These are phyloP conservation scores for Dendrophyllia cribrosa DNA, from an alignment of 64 coral and sea anemone genomes.

Conservation along the genomic window DNA sequence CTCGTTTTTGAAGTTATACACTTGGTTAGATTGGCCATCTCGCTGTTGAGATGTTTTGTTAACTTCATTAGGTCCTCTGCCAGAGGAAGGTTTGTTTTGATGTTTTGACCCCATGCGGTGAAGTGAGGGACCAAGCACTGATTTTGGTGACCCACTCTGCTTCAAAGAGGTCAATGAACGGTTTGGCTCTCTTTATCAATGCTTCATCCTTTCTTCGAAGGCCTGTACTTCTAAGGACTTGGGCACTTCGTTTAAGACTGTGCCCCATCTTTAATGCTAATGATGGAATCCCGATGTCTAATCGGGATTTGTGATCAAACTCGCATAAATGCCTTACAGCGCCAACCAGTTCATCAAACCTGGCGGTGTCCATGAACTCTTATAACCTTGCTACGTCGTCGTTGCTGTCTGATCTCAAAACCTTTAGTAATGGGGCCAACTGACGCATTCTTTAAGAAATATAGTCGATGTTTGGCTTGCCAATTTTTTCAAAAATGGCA, in stretches of 20 bases:
- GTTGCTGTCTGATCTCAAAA: not conserved
- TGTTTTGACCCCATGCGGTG: too few species aligned
- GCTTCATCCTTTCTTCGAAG: conserved; percentile 11
- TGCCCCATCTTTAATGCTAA: conserved; percentile 42
- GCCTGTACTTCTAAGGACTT: not conserved
- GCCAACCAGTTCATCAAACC: not conserved
- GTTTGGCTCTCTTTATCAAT: not conserved
- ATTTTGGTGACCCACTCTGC: too few species aligned
- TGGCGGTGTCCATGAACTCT: not conserved
- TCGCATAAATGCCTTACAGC: not conserved
- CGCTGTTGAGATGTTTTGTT: not conserved
- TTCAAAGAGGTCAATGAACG: conserved; percentile 1
- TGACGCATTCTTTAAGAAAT: conserved; percentile 30
- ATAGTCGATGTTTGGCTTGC: not conserved
- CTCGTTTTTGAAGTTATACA: too few species aligned
- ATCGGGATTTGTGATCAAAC: not conserved
- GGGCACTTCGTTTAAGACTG: conserved; percentile 20
- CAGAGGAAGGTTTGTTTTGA: too few species aligned
- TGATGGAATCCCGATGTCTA: not conserved
- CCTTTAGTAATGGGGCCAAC: not conserved
- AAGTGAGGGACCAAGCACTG: too few species aligned
- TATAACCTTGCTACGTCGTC: not conserved
- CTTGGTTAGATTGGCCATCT: not conserved
- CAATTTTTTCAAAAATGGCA: conserved; percentile 19
- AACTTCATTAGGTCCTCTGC: too few species aligned